A percentile compares a stretch with the other conserved stretches of the same genome.
phyloP scores from a whole-genome alignment of 1,140 invertebrate species.

The Campoletis sonorensis region DNA sequence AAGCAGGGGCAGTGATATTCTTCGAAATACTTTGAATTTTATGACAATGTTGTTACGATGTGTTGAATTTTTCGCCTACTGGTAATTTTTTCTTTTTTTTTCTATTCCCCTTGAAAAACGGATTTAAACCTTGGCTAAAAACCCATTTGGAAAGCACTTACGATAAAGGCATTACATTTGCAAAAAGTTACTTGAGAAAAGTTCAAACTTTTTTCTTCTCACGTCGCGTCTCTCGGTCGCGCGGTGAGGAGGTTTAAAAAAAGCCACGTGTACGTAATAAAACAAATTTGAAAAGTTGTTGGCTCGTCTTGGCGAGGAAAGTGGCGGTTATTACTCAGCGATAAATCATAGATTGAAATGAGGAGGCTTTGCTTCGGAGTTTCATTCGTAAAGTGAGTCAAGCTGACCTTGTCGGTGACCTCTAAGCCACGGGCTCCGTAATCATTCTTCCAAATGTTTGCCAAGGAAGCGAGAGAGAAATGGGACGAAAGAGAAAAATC shows the following conservation, averaged over 20 bases:
- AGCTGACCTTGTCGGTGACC: not conserved
- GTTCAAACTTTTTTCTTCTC: not conserved
- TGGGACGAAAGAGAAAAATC: not conserved
- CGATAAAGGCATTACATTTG: not conserved
- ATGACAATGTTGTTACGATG: not conserved
- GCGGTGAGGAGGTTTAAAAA: not conserved
- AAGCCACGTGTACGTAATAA: conserved; percentile 6
- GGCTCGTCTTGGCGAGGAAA: not conserved
- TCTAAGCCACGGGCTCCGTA: not conserved
- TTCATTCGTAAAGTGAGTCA: not conserved
- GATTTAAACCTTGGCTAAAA: not conserved
- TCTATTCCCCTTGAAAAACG: not conserved
- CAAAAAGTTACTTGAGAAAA: not conserved
- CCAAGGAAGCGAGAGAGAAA: not conserved
- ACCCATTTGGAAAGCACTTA: not conserved
- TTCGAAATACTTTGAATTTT: not conserved
- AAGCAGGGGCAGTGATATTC: not conserved
- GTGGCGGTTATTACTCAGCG: not conserved
- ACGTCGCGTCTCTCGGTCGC: not conserved
- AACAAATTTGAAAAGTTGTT: conserved; percentile 26
- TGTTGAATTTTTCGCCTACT: not conserved
- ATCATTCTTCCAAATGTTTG: not conserved
- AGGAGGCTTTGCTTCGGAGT: not conserved
- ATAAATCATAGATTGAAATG: conserved; percentile 35
- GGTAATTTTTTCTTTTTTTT: not conserved